Evolutionary conservation across 2,797 vertebrate species (phyloP), one percentile per base, ranked within the genome.

Genomic region (Anolis apletophallus): DNA sequence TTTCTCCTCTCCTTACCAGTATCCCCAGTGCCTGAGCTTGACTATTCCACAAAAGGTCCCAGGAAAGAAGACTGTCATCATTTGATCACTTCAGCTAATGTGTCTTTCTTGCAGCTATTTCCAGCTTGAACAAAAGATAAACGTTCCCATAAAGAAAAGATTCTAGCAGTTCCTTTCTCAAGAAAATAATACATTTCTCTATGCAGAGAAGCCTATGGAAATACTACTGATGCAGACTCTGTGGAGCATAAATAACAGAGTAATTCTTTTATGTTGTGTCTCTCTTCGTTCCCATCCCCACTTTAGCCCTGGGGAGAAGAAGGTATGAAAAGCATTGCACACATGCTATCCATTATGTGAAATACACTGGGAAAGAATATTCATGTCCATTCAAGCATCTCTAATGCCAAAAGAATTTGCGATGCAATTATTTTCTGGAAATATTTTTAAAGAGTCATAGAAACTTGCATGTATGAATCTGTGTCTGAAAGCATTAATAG

Each of bases 311-410:
- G 67, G 83, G 61, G 85, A 87, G 85, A 68, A 19, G 81, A 85
- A 88, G 88, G 90, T 73, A 81, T 54, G 78, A 91, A 91, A 90
- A 90, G 29, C 76, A 89, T 83, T 90, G 88, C 88, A 93, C 93
- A 84, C 82, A 90, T 92, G 86, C 94, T 91, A 93, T 61, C 90
- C 91, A 85, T 82, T 87, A 94, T 90, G 90, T 84, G 81, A 82
- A 84, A 81, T 59, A 78, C 85, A 90, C 77, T 72, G 88, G 89
- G 90, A 93, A 90, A 88, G 89, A 93, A 90, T 85, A 78, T 1
- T 87, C 88, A 90, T 74, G 73, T 16, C 11, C 87, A 61, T 80
- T 54, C 80, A 80, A 93, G 88, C 73, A 79, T 55, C 10, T n/a
- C 90, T 75, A 78, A 81, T 67, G 91, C 75, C 73, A 83, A 91